These are phyloP conservation scores for Falco biarmicus DNA, from an alignment of 2,797 vertebrate species.

Conservation along the genomic window DNA sequence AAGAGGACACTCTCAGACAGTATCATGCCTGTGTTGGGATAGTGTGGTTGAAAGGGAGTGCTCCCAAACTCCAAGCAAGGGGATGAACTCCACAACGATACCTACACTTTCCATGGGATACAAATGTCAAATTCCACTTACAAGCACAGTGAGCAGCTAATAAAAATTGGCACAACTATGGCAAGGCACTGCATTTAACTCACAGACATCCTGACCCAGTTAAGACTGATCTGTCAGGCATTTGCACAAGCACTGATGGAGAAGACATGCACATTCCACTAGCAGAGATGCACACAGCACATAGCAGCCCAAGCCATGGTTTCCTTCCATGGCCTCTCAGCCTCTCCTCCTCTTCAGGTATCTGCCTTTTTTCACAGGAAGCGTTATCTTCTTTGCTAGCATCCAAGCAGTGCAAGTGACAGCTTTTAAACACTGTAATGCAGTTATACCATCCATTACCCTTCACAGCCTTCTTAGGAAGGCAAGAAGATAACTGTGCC, in stretches of 20 bases:
- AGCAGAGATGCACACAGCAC: not conserved
- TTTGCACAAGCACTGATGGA: not conserved
- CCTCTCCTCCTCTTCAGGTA: not conserved
- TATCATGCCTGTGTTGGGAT: not conserved
- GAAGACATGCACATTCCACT: not conserved
- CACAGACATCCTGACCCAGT: not conserved
- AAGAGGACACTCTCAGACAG: not conserved
- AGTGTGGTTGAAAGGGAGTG: not conserved
- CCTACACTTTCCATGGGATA: not conserved
- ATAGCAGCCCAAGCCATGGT: not conserved
- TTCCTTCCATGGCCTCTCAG: not conserved
- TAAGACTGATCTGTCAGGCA: not conserved
- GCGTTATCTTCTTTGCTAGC: not conserved
- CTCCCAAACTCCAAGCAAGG: not conserved
- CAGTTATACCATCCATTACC: not conserved
- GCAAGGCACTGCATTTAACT: not conserved
- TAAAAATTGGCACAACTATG: not conserved
- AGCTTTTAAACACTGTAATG: not conserved
- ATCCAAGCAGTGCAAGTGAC: not conserved
- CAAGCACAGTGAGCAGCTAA: not conserved
- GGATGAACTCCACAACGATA: not conserved
- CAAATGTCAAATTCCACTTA: not conserved
- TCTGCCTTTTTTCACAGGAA: not conserved
- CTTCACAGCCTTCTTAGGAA: not conserved
- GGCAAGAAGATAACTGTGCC: not conserved